These are phyloP conservation scores for Cataglyphis altisquamis DNA, from an alignment of 2,888 invertebrate species.

Conservation along the genomic window DNA sequence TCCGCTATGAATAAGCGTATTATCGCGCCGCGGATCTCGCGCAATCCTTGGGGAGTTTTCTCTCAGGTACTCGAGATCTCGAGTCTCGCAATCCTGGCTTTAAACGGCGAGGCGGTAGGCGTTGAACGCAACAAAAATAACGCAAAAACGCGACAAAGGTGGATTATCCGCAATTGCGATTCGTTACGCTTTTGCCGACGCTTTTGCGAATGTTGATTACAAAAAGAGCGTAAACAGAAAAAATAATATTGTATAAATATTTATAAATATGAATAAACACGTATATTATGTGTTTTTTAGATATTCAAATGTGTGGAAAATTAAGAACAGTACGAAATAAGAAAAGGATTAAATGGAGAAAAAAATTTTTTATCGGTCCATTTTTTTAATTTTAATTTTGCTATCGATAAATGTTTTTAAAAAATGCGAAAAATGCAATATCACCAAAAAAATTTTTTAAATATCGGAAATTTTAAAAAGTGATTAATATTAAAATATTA, in stretches of 20 bases:
- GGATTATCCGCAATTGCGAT: constrained; percentile 64
- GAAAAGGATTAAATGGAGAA: neutral
- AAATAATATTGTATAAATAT: constrained; percentile 9
- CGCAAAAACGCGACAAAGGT: constrained; percentile 46
- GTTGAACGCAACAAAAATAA: constrained; percentile 22
- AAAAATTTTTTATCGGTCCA: neutral
- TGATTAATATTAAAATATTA: neutral
- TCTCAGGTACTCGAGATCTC: neutral
- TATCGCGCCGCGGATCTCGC: constrained; percentile 36
- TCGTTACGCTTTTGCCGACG: constrained; percentile 39
- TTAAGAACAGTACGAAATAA: neutral
- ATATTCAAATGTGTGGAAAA: neutral
- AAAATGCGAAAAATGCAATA: neutral
- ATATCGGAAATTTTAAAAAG: neutral
- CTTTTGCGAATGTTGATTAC: constrained; percentile 57
- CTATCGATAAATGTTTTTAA: neutral
- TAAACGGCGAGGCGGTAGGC: constrained; percentile 7
- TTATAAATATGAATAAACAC: constrained; percentile 25
- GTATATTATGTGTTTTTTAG: neutral
- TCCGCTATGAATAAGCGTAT: constrained; percentile 53
- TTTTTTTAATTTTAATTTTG: neutral
- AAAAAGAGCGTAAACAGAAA: constrained; percentile 35
- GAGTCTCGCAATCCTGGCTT: constrained; percentile 1
- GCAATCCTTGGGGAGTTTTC: constrained; percentile 30
- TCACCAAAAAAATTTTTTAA: neutral